Conservation (phyloP, 2,888 invertebrate species). For the Cantharis rustica region DNA sequence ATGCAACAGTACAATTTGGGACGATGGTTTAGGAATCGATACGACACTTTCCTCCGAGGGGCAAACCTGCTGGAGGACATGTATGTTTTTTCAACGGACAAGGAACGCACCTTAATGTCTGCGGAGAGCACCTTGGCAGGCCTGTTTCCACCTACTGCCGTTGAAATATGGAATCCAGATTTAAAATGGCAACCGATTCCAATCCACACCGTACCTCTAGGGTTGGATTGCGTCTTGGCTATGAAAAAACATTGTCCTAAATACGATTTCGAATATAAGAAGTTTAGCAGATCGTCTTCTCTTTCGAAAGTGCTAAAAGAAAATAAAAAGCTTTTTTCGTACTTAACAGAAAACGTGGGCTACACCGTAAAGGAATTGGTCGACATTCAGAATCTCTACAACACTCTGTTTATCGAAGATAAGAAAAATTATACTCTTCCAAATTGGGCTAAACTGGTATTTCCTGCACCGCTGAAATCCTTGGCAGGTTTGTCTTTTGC, state of each 20-base stretch:
- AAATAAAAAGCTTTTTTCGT: slow-evolving; percentile 67
- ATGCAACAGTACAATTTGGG: slow-evolving; percentile 76
- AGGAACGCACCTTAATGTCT: slow-evolving; percentile 89
- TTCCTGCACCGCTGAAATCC: slow-evolving; percentile 66
- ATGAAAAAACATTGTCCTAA: slow-evolving; percentile 69
- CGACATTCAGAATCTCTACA: slow-evolving; percentile 67
- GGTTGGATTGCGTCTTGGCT: slow-evolving; percentile 66
- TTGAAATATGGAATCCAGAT: slow-evolving; percentile 65
- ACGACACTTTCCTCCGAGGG: slow-evolving; percentile 63
- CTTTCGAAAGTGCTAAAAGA: slow-evolving; percentile 59
- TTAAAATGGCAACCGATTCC: slow-evolving; percentile 80
- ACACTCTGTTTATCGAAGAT: slow-evolving; percentile 69
- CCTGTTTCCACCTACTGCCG: slow-evolving; percentile 67
- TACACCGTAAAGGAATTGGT: slow-evolving; percentile 60
- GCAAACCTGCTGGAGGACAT: slow-evolving; percentile 64
- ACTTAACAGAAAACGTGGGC: slow-evolving; percentile 68
- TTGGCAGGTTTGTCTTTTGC: slow-evolving; percentile 67
- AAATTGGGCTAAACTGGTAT: slow-evolving; percentile 57
- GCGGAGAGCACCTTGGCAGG: slow-evolving; percentile 82
- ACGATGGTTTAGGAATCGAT: slow-evolving; percentile 74
- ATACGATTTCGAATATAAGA: slow-evolving; percentile 65
- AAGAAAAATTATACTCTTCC: slow-evolving; percentile 62
- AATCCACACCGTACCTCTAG: slow-evolving; percentile 69
- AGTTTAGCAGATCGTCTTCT: slow-evolving; percentile 48
- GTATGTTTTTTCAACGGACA: slow-evolving; percentile 76